phyloP scores from a whole-genome alignment of 2,888 invertebrate species.

The Cotesia congregata region DNA sequence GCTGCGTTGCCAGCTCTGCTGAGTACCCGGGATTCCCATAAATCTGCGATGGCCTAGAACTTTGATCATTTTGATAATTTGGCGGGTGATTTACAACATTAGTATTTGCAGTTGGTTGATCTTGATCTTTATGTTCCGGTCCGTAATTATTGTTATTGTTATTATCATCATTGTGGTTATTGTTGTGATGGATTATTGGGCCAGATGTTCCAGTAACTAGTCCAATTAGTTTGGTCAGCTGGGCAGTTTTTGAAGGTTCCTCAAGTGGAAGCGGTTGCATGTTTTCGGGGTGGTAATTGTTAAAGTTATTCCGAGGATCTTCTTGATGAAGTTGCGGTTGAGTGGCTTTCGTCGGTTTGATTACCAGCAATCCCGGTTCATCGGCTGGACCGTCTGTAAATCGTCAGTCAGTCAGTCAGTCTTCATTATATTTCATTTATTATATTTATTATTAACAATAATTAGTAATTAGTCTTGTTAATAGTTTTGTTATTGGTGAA shows the following conservation, averaged over 20 bases:
- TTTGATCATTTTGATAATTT: slow-evolving; percentile 37
- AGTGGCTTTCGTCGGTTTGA: slow-evolving; percentile 46
- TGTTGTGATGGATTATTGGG: slow-evolving; percentile 23
- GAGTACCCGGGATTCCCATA: background rate
- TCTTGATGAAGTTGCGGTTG: background rate
- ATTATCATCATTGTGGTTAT: slow-evolving; percentile 28
- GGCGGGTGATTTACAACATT: slow-evolving; percentile 28
- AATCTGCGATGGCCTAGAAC: background rate
- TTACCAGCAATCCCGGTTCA: slow-evolving; percentile 66
- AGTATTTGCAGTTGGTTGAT: slow-evolving; percentile 39
- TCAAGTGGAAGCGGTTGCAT: slow-evolving; percentile 42
- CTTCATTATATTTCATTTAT: slow-evolving; percentile 40
- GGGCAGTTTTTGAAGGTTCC: slow-evolving; percentile 54
- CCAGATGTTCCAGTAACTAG: slow-evolving; percentile 42
- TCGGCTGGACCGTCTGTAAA: slow-evolving; percentile 63
- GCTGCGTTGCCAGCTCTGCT: slow-evolving; percentile 18
- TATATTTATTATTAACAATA: slow-evolving; percentile 13
- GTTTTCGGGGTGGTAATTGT: slow-evolving; percentile 27
- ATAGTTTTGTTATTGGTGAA: slow-evolving; percentile 14
- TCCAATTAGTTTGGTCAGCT: slow-evolving; percentile 46
- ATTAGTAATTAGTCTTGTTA: slow-evolving; percentile 22
- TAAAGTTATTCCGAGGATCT: slow-evolving; percentile 10
- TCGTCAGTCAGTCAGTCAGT: slow-evolving; percentile 64
- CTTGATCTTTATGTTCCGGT: slow-evolving; percentile 39
- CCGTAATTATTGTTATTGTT: slow-evolving; percentile 38